Evolutionary conservation across 1,140 invertebrate genomes (phyloP), one percentile per base, ranked within the genome.

Genomic region (Drosophila athabasca): DNA sequence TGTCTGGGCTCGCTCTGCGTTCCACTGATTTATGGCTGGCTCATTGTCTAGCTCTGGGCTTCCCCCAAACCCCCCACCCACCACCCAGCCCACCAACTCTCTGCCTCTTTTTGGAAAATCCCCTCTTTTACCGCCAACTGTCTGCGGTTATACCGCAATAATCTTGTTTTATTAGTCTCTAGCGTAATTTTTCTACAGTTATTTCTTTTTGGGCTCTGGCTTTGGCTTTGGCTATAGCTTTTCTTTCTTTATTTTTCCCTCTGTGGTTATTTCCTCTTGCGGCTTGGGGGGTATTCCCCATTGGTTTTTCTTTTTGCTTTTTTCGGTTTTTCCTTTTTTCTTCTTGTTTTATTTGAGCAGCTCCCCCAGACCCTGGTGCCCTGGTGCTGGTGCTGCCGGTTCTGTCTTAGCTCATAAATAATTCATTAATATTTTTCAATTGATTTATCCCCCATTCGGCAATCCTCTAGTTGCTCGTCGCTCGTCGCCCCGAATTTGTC

Each of bases 401-500:
- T 49, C 46, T 64, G 22, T 62, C 69, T 62, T 61, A 67, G 75
- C 79, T 82, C 65, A 82, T 82, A 82, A 82, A 82, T 82, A 82
- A 82, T 82, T 82, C 79, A 82, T 82, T 82, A 82, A 82, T 78
- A 82, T 70, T 78, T 81, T 83, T 83, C 79, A 82, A 82, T 78
- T 82, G 79, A 82, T 82, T 82, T 82, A 82, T 82, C 55, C 79
- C 46, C 61, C 64, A 62, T 75, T 68, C 39, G 62, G 50, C 51
- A 43, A 48, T 15, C 26, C 11, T 35, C 31, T 13, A 7, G 15
- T 31, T 24, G 29, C 41, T 62, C 22, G 24, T 44, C n/a, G 35
- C 13, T 48, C 44, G 22, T 39, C 61, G 43, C 44, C 43, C 26
- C 62, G 64, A 81, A 72, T 81, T 81, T 81, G 78, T 62, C 78